phyloP scores from a whole-genome alignment of 2,888 invertebrate genomes.

The Ephialtes manifestator region DNA sequence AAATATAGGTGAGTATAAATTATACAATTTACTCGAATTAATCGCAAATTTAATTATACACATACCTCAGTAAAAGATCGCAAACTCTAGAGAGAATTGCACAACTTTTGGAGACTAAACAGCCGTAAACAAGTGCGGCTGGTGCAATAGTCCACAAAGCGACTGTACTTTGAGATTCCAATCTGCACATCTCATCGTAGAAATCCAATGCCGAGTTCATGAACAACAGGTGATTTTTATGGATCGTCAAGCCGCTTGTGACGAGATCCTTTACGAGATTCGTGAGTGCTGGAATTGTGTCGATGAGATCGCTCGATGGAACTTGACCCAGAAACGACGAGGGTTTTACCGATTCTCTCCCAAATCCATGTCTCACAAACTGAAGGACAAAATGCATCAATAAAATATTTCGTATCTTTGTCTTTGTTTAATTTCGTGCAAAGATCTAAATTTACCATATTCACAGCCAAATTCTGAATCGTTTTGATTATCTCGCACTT shows the following conservation, averaged over 20 bases:
- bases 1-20: slow-evolving; percentile 6
- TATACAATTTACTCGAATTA: background rate
- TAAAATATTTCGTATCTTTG: background rate
- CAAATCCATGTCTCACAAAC: slow-evolving; percentile 77
- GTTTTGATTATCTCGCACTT: slow-evolving; percentile 81
- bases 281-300: slow-evolving; percentile 74
- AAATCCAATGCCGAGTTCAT: slow-evolving; percentile 79
- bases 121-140: slow-evolving; percentile 80
- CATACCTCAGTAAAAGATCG: slow-evolving; percentile 77
- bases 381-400: slow-evolving; percentile 46
- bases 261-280: slow-evolving; percentile 75
- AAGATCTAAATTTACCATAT: slow-evolving; percentile 76
- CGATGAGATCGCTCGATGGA: slow-evolving; percentile 72
- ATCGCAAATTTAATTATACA: background rate
- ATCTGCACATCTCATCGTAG: slow-evolving; percentile 78
- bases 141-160: slow-evolving; percentile 80
- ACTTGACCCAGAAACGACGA: slow-evolving; percentile 79
- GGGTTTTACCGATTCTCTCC: slow-evolving; percentile 69
- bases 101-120: slow-evolving; percentile 77
- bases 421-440: background rate
- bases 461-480: slow-evolving; percentile 75
- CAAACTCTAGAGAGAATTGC: slow-evolving; percentile 80
- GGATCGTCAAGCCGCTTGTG: slow-evolving; percentile 77
- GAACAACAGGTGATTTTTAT: slow-evolving; percentile 74
- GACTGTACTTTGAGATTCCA: slow-evolving; percentile 74